A percentile compares a stretch with the other conserved stretches of the same genome.
Conservation (phyloP, 2,113 vertebrate genomes). For the Fregata magnificens region DNA sequence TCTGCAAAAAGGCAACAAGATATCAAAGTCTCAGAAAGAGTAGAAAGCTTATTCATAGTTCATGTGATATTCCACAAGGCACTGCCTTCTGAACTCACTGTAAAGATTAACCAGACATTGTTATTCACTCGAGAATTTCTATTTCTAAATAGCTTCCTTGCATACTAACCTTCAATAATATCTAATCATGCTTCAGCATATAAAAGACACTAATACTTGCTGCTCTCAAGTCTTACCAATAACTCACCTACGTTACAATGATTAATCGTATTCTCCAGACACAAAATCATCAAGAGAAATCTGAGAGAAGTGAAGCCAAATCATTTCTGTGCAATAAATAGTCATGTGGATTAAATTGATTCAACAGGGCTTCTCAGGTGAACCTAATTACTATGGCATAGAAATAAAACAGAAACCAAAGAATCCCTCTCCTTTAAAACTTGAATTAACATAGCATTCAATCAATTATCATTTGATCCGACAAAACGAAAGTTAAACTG, state of each 20-base stretch:
- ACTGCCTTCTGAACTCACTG: neutral
- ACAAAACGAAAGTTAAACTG: neutral
- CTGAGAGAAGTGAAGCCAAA: neutral
- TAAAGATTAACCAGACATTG: neutral
- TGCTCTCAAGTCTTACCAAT: neutral
- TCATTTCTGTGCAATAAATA: neutral
- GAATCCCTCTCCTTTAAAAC: neutral
- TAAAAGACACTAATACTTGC: neutral
- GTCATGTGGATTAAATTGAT: neutral
- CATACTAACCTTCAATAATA: neutral
- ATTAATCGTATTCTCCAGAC: neutral
- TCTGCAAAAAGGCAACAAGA: neutral
- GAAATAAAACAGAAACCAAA: neutral
- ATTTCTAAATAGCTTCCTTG: neutral
- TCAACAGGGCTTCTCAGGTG: neutral
- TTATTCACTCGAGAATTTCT: neutral
- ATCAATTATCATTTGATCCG: neutral
- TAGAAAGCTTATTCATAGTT: neutral
- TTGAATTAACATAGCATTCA: neutral
- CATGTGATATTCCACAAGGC: neutral
- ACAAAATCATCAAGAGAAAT: neutral
- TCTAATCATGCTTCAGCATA: neutral
- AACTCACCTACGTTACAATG: neutral
- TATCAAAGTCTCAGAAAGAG: neutral
- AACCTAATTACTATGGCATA: neutral